Evolutionary conservation across 1,140 invertebrate genomes (phyloP).

Genomic region (Metopolophium dirhodum): DNA sequence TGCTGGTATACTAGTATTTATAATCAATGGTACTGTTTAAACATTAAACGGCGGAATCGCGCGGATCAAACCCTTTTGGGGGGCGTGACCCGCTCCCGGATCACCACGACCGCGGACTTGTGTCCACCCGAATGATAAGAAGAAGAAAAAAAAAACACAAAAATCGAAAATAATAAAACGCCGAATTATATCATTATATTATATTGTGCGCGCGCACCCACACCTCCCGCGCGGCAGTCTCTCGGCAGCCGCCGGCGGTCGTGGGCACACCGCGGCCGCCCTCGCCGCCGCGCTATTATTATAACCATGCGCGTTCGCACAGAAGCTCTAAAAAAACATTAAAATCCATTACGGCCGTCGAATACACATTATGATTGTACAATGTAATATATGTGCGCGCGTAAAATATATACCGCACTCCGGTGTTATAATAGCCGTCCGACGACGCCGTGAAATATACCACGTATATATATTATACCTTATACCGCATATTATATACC

Average conservation of each 20-base stretch:
- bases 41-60: too few species aligned
- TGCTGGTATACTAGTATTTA: too few species aligned
- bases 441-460: background rate
- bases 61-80: too few species aligned
- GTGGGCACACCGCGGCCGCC: background rate
- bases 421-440: constrained; percentile 17
- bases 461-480: background rate
- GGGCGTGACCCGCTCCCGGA: too few species aligned
- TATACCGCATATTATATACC: background rate
- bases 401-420: background rate
- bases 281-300: background rate
- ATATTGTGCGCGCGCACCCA: background rate
- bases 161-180: background rate
- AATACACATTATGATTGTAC: background rate
- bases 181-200: background rate
- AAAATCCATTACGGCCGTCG: constrained; percentile 32
- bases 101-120: background rate
- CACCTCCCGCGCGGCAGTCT: background rate
- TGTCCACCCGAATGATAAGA: background rate
- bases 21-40: too few species aligned
- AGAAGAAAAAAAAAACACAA: background rate
- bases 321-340: constrained; percentile 26
- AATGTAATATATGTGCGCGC: background rate
- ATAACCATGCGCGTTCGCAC: constrained; percentile 22
- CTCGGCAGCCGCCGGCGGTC: constrained; percentile 4